phyloP scores from a whole-genome alignment of 2,113 vertebrate species.

The Notiomystis cincta region DNA sequence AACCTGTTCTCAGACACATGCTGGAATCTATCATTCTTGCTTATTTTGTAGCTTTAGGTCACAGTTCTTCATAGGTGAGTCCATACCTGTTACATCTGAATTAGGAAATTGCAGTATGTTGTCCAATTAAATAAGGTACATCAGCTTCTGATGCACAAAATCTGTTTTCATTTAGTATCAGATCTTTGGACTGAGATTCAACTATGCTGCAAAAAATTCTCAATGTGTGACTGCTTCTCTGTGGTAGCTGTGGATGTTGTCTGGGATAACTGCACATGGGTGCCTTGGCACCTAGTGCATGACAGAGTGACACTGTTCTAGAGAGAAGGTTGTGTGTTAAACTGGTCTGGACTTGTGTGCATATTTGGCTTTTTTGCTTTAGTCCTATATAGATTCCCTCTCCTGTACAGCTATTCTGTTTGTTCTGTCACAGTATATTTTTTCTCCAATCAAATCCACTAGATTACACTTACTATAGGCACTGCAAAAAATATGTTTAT shows the following conservation, averaged over 20 bases:
- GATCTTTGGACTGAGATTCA: not conserved
- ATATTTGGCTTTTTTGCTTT: not conserved
- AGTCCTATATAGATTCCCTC: not conserved
- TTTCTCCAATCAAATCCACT: conserved; percentile 37
- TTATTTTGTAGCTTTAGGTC: not conserved
- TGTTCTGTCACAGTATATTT: not conserved
- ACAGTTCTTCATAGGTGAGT: not conserved
- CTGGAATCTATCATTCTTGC: not conserved
- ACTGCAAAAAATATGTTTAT: conserved; percentile 53
- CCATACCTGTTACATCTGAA: not conserved
- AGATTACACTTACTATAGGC: conserved; percentile 51
- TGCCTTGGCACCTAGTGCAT: not conserved
- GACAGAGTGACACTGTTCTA: not conserved
- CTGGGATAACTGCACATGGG: not conserved
- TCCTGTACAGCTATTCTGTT: not conserved
- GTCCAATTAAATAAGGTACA: not conserved
- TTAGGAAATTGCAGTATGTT: not conserved
- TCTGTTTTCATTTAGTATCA: not conserved
- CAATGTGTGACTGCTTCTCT: not conserved
- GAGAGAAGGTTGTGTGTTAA: not conserved
- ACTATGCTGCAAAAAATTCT: not conserved
- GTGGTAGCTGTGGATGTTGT: not conserved
- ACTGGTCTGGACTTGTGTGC: not conserved
- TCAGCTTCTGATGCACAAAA: not conserved
- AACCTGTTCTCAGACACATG: not conserved